Base-by-base conservation (phyloP, 2,113 vertebrate genomes). In the Hymenochirus boettgeri region DNA sequence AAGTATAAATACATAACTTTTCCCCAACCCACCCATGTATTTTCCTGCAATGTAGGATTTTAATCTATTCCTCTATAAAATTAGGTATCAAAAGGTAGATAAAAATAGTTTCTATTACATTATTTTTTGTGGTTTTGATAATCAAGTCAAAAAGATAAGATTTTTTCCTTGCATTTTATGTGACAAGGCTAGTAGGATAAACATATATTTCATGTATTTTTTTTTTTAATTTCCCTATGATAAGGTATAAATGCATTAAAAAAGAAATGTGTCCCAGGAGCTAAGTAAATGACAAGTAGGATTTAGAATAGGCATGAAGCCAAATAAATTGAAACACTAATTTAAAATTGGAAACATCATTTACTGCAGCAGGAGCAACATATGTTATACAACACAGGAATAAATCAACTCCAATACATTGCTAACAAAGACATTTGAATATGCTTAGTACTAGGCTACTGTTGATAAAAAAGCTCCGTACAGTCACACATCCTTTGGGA, bases 391-490 rank as follows among this genome's bases (percentile, higher is more conserved):
- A 63, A 64, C 17, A 21, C 39, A 54, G 71, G 73, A 76, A 75
- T 81, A 84, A 77, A 79, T 81, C 73, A 76, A 31, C 50, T 21
- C n/a, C 24, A 37, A 54, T 58, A 1, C 10, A 69, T 55, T 52
- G 56, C 31, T 81, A 81, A 77, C 69, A 77, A 80, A 75, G 29
- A 35, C 53, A 72, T 79, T 76, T 79, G 3, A 0, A 70, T 80
- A 71, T 23, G 69, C 71, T 80, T 79, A 81, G 62, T 67, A 63
- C 57, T 74, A 74, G 78, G 78, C 76, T 75, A 67, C 71, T 82
- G 80, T 71, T 82, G 72, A 83, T 85, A 79, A 79, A 81, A 83
- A 82, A 76, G 65, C 79, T 79, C 80, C 71, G 72, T 71, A 76
- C 80, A 76, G 67, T 77, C 75, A 78, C 82, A 79, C 75, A 75